These are phyloP conservation scores for Cantharis nigra DNA, from an alignment of 2,888 invertebrate species.

Conservation along the genomic window DNA sequence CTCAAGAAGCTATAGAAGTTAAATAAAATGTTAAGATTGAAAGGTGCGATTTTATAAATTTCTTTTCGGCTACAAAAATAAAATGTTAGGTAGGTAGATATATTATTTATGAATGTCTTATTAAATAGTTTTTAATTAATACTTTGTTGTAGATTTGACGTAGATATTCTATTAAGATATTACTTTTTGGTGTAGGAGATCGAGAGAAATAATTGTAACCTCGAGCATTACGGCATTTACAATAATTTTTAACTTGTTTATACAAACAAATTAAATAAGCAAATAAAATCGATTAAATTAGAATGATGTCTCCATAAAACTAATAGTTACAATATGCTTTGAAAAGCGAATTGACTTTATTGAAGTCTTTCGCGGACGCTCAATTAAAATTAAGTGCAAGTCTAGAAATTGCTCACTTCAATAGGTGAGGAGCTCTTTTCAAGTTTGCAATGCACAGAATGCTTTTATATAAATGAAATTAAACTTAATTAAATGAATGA, in stretches of 20 bases:
- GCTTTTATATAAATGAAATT: background rate
- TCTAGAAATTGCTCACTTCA: background rate
- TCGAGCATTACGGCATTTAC: background rate
- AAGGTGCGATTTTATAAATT: background rate
- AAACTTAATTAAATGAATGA: background rate
- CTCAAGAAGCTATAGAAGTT: background rate
- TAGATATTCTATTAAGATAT: background rate
- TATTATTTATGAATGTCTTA: background rate
- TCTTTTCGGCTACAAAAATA: background rate
- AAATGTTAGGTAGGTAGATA: background rate
- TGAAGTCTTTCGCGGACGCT: background rate
- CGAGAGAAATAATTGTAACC: background rate
- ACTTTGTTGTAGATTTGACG: background rate
- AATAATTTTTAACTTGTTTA: background rate
- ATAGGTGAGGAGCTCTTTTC: background rate
- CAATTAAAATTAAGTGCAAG: background rate
- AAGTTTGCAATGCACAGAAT: background rate
- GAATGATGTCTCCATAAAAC: background rate
- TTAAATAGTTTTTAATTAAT: background rate
- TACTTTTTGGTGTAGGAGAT: background rate
- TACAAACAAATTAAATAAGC: background rate
- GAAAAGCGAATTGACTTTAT: background rate
- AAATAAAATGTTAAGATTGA: background rate
- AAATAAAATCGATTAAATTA: background rate
- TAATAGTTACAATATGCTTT: background rate